Base-by-base conservation (phyloP, 2,888 invertebrate genomes). In the Oligia latruncula region DNA sequence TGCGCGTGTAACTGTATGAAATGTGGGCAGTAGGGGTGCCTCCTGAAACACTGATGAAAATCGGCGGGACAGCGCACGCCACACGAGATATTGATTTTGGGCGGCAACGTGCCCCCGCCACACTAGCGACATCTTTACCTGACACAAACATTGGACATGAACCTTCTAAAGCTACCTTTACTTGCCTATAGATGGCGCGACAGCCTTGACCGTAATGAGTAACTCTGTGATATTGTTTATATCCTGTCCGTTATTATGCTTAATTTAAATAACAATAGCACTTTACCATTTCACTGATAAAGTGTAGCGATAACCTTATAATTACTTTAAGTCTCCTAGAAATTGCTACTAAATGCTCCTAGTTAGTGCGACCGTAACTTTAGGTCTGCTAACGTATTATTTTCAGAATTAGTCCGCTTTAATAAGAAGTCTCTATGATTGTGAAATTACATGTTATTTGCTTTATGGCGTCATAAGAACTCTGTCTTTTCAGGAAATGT, bases 21-120 rank as follows among this genome's bases (percentile, higher is more conserved):
- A 94, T 93, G 88, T 94, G 94, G 93, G 93, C 93, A 91, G 92
- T 92, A 91, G 91, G 94, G 94, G 91, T 94, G 94, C 92, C 94
- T 94, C 88, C 92, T 92, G 93, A 92, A 94, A 94, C 91, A 96
- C 96, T 96, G 95, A 94, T 90, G 93, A 90, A 93, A 93, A 93
- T 91, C 92, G 91, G 91, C 91, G 92, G 93, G 92, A 93, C 94
- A 90, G 96, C 96, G 96, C 96, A 95, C 94, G 94, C 93, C 93
- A 90, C 79, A 87, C 81, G 65, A 77, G 88, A 86, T 96, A 96
- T 96, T 95, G 96, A 96, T 96, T 96, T 95, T 95, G 96, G 96
- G 96, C 95, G 96, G 96, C 91, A 93, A 94, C 95, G 82, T 88
- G 89, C 89, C 87, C 82, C 81, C 73, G 86, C 91, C 86, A 87